Conservation (phyloP, 2,113 vertebrate genomes). For the Pituophis catenifer region DNA sequence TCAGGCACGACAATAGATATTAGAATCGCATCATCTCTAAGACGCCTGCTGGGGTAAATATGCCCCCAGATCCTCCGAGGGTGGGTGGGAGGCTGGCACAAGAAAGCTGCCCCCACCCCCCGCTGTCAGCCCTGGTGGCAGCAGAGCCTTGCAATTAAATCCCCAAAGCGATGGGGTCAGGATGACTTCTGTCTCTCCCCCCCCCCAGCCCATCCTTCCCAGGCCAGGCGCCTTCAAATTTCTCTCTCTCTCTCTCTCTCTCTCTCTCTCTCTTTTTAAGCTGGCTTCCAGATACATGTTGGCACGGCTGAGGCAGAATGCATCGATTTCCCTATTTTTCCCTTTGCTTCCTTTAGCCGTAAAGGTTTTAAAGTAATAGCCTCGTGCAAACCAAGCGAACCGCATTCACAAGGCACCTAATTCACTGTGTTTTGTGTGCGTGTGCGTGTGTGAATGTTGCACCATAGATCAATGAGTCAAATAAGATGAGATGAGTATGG, state of each 20-base stretch:
- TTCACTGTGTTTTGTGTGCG: not conserved
- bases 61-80: not conserved
- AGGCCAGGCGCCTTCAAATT: not conserved
- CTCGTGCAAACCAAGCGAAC: not conserved
- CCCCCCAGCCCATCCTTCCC: not conserved
- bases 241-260: not conserved
- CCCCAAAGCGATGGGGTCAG: not conserved
- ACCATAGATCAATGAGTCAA: not conserved
- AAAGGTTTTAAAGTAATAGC: not conserved
- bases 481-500: not conserved
- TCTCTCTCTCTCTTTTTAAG: no score
- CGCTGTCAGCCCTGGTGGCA: not conserved
- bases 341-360: not conserved
- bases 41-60: not conserved
- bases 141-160: slow-evolving; percentile 1
- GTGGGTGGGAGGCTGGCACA: not conserved
- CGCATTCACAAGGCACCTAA: not conserved
- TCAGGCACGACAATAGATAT: not conserved
- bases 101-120: not conserved
- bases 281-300: not conserved
- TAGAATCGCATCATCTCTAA: no score
- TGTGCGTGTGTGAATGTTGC: not conserved
- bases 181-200: not conserved
- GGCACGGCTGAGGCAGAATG: not conserved
- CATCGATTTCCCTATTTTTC: not conserved